A percentile compares a stretch with the other conserved stretches of the same genome.
phyloP scores from a whole-genome alignment of 1,140 invertebrate genomes.

The Temnothorax longispinosus region DNA sequence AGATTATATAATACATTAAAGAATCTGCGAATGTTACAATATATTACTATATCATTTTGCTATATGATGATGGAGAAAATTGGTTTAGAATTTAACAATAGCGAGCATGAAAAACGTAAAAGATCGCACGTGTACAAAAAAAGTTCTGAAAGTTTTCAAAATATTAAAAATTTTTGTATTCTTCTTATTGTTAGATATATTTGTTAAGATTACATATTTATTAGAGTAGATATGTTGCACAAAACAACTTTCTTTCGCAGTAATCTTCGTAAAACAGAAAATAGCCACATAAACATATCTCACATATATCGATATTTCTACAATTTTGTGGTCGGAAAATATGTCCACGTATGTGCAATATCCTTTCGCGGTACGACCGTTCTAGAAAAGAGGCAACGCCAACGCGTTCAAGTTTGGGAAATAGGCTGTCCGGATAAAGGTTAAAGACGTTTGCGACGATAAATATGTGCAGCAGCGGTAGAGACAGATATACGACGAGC shows the following conservation, averaged over 20 bases:
- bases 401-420: constrained; percentile 27
- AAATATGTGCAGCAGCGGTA: constrained; percentile 36
- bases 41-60: not conserved
- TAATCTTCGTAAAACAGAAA: not conserved
- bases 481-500: constrained; percentile 9
- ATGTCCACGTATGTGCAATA: not conserved
- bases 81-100: constrained; percentile 9
- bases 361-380: not conserved
- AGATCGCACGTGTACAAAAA: not conserved
- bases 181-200: not conserved
- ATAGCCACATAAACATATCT: not conserved
- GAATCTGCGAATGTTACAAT: not conserved
- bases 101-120: not conserved
- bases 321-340: constrained; percentile 23
- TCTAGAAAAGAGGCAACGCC: not conserved
- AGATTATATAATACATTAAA: not conserved
- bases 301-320: not conserved
- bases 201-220: no score
- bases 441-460: constrained; percentile 34
- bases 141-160: not conserved
- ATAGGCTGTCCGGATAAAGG: constrained; percentile 30
- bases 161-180: constrained; percentile 5
- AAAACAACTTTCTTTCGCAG: not conserved
- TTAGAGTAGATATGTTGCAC: no score
- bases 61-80: not conserved